Conservation (phyloP, 2,888 invertebrate species). For the Morpho deidamia region DNA sequence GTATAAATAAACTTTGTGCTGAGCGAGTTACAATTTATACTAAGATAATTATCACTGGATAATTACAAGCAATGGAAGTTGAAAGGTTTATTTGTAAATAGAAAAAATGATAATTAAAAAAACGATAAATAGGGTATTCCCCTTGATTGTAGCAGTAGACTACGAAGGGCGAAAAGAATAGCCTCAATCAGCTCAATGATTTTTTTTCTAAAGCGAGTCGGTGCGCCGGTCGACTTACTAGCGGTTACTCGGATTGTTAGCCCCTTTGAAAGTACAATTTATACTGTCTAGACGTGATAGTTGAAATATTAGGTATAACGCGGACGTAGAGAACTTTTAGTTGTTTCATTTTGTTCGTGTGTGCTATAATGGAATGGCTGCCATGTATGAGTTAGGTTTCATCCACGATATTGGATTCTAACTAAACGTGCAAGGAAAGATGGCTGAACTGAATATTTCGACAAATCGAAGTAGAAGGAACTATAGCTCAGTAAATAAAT, state of each 20-base stretch:
- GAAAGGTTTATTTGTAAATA: too few species aligned
- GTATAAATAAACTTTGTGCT: too few species aligned
- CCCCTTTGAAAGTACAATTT: constrained; percentile 35
- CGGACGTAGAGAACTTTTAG: constrained; percentile 3
- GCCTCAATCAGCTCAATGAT: constrained; percentile 25
- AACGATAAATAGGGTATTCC: neutral
- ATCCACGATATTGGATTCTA: neutral
- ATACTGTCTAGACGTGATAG: constrained; percentile 38
- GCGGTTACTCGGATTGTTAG: constrained; percentile 30
- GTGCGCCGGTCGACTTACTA: constrained; percentile 26
- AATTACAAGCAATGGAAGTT: neutral
- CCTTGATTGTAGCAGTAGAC: neutral
- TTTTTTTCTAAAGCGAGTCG: constrained; percentile 24
- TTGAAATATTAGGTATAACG: constrained; percentile 32
- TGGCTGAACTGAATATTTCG: too few species aligned
- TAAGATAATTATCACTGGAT: too few species aligned
- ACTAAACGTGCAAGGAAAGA: too few species aligned
- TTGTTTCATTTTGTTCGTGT: constrained; percentile 6
- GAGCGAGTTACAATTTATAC: too few species aligned
- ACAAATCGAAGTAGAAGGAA: too few species aligned
- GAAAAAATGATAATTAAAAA: too few species aligned
- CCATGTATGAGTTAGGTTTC: neutral
- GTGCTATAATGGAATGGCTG: constrained; percentile 3
- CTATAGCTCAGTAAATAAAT: too few species aligned
- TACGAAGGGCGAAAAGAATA: constrained; percentile 13